Evolutionary conservation across 2,797 vertebrate genomes (phyloP), one percentile per base, ranked within the genome.

Genomic region (Centropyge bicolor): DNA sequence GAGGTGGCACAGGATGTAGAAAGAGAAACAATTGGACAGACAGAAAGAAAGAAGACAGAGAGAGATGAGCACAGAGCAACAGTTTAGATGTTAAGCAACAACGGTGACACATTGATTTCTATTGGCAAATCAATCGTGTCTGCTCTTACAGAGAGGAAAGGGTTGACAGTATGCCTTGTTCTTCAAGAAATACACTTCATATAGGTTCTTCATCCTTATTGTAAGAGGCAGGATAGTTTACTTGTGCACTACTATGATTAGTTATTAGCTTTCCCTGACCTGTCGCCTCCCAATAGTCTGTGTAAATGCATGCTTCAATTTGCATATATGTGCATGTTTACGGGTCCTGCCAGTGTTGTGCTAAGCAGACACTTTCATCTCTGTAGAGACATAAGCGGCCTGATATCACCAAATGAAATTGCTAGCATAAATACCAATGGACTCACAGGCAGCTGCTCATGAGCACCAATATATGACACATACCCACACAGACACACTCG

Each of bases 351-450:
- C 66, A 55, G 74, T 6, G 4, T 60, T 68, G 71, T 71, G 55
- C 65, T 75, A 73, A 78, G 70, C 69, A 78, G 70, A 61, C 76
- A 49, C 82, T 89, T 87, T 89, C 81, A 89, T 91, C 90, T 87
- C 69, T 71, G 69, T 66, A 70, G 16, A 73, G 54, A 77, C 76
- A 82, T 73, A 85, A 78, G 22, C 48, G 43, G 80, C 49, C 63
- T 20, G 52, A 88, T 76, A 80, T 75, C 59, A 67, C 70, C 62
- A 65, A 76, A 88, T 83, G 20, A 78, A 89, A 84, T 64, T 85
- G 83, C 61, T 7, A 6, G 68, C 24, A 60, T 84, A 81, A 85
- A 91, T 75, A 83, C 74, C 57, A 79, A 62, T 36, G 52, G 41
- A 80, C 70, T 81, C 71, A 27, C n/a, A 48, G 56, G 59, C 63